A percentile compares a stretch with the other conserved stretches of the same genome.
Conservation (phyloP, 2,113 vertebrate species). For the Crocuta crocuta region DNA sequence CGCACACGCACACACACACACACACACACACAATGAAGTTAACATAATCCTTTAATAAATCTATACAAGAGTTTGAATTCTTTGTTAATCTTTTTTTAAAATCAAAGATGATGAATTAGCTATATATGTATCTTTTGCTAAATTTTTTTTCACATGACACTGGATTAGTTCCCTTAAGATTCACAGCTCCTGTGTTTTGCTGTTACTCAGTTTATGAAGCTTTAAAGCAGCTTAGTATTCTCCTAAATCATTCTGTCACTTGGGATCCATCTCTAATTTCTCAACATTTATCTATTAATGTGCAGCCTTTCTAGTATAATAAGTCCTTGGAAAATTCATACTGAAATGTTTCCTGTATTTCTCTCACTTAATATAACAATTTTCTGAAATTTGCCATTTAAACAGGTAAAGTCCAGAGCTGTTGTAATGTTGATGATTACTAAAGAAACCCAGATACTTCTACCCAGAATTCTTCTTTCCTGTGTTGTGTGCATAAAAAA, state of each 20-base stretch:
- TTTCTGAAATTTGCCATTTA: constrained; percentile 26
- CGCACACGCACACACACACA: background rate
- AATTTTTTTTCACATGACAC: background rate
- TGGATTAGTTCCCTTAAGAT: constrained; percentile 20
- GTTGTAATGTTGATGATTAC: background rate
- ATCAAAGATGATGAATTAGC: background rate
- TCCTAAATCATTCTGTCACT: constrained; percentile 67
- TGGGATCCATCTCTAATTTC: constrained; percentile 17
- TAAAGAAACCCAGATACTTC: background rate
- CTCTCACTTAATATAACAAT: background rate
- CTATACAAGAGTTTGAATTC: background rate
- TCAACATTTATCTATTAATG: constrained; percentile 44
- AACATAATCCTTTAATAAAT: background rate
- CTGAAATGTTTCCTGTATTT: background rate
- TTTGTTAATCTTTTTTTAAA: background rate
- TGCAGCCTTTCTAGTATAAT: background rate
- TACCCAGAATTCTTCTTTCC: background rate
- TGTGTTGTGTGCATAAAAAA: background rate
- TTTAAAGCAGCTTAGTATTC: constrained; percentile 27
- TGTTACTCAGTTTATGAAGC: constrained; percentile 49
- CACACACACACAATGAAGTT: background rate
- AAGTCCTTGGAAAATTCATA: background rate
- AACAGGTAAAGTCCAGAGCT: background rate
- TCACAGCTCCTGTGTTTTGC: background rate
- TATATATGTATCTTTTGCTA: background rate